Evolutionary conservation across 2,797 vertebrate genomes (phyloP), one percentile per base, ranked within the genome.

Genomic region (Sebastes oblongus): DNA sequence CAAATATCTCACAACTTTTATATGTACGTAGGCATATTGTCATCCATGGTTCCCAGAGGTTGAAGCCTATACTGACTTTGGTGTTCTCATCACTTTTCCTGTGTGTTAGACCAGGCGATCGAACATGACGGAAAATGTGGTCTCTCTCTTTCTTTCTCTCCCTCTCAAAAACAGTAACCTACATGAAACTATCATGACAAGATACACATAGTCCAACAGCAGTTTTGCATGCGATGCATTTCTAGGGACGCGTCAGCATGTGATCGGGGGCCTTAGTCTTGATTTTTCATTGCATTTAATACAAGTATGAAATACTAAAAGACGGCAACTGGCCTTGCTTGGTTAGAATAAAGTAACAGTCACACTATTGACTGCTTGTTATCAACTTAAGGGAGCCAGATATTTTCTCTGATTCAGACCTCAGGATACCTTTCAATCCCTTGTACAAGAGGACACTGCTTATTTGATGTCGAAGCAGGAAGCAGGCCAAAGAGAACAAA

Each of bases 391-490:
- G 64, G 8, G 32, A 71, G 16, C 2, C 4, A 20, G 1, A 5
- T 27, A 32, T 75, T 75, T 82, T 60, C 13, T 46, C 42, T 68
- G 71, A 85, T 80, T 78, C 79, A 62, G 66, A 77, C 62, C 72
- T 55, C 14, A 36, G 62, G 66, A 82, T 74, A 64, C 74, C 68
- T 78, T 86, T 86, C 70, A 70, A 62, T 87, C 77, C 81, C 56
- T 36, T 64, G 54, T 62, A 54, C 39, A 70, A 86, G 75, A 78
- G 78, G 69, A 78, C 46, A 54, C 55, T 75, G 83, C 80, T 80
- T 76, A 76, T 87, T 74, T 88, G 75, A 87, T 91, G 86, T 87
- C 56, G 68, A 82, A 83, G 54, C 77, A 77, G 72, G 42, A 80
- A 82, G 20, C 80, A 54, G 80, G 82, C 85, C 75, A 82, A 86